Evolutionary conservation across 2,113 vertebrate species (phyloP).

Genomic region (Tauraco erythrolophus): DNA sequence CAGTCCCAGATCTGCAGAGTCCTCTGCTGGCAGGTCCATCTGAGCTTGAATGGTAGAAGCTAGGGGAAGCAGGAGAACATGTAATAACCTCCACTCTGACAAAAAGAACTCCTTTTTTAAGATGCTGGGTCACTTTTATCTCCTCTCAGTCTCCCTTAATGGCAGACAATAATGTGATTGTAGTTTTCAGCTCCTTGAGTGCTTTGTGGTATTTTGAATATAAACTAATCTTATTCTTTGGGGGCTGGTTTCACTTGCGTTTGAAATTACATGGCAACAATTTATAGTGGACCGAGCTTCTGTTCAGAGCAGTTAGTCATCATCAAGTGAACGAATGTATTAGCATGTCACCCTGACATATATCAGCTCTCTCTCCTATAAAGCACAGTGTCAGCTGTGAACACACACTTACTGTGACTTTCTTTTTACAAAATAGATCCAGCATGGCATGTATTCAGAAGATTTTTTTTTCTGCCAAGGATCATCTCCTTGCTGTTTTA

Average conservation of each 20-base stretch:
- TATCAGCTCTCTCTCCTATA: background rate
- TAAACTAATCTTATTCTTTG: background rate
- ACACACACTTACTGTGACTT: background rate
- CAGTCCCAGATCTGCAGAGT: background rate
- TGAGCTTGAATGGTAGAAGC: background rate
- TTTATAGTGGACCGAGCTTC: background rate
- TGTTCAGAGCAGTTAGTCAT: background rate
- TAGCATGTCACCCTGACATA: background rate
- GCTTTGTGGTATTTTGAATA: background rate
- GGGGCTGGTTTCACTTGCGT: background rate
- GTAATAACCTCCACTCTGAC: background rate
- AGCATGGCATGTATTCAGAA: background rate
- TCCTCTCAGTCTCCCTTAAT: background rate
- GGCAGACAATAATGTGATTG: background rate
- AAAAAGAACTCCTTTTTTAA: background rate
- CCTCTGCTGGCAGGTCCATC: background rate
- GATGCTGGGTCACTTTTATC: background rate
- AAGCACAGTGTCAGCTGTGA: background rate
- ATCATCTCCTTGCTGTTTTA: background rate
- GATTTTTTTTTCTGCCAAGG: background rate
- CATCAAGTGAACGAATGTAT: background rate
- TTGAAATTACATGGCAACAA: background rate
- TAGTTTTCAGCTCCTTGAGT: background rate
- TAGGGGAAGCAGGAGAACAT: background rate
- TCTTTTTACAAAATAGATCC: background rate